Base-by-base conservation (phyloP, 2,888 invertebrate genomes). In the Glaucopsyche alexis region DNA sequence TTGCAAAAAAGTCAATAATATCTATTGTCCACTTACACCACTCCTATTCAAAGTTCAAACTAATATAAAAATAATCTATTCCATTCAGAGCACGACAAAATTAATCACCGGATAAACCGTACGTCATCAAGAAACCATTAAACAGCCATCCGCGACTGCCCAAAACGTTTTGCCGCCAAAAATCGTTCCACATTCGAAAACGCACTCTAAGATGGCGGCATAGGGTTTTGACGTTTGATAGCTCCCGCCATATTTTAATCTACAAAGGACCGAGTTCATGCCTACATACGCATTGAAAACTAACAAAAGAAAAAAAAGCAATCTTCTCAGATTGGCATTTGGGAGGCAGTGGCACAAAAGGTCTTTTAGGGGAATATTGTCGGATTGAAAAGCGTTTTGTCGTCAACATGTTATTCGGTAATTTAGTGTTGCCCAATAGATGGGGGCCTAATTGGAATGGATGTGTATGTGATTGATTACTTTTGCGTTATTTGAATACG, bases 261-360 rank as follows among this genome's bases (percentile, higher is more conserved):
- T 88, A 91, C 91, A 93, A 93, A 90, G 87, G 87, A 85, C 84
- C 84, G 82, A 78, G 81, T 85, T 84, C 85, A 85, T 83, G 84
- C 85, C 82, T 82, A 88, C 90, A 90, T 88, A 84, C 87, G 88
- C 89, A 92, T 92, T 92, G 90, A 91, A 88, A 89, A 91, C 90
- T 89, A 86, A 93, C 92, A 93, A 93, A 91, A 88, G 92, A 91
- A 92, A 90, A 29, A 91, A 93, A 93, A 93, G 92, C 92, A 92
- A 93, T 92, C 92, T 90, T 85, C 82, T 78, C 87, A 90, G 91
- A 92, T 92, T 92, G 92, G 92, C 92, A 91, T 90, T 91, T 90
- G 90, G 29, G 89, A 89, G 87, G 80, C 83, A 81, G 66, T 47
- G 78, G 78, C 83, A 86, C 85, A 86, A 88, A 87, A 86, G 85